A percentile compares a stretch with the other conserved stretches of the same genome.
These are phyloP conservation scores for Patella pellucida DNA, from an alignment of 2,888 invertebrate species.

Conservation along the genomic window DNA sequence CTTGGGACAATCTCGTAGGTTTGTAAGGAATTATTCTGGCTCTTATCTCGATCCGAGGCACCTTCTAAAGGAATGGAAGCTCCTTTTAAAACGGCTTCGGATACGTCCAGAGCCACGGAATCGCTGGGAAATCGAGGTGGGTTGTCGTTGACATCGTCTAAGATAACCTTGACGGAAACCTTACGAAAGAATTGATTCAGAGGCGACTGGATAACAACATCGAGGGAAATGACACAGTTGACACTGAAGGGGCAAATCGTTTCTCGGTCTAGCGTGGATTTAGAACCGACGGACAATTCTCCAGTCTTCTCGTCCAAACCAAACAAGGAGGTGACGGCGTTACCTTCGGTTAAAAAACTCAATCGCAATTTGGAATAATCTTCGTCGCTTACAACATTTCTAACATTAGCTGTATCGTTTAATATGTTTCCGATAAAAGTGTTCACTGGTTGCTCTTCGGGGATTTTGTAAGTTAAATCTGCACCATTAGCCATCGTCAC, in stretches of 20 bases:
- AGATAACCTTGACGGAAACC: constrained; percentile 54
- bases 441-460: constrained; percentile 30
- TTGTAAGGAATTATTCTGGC: constrained; percentile 51
- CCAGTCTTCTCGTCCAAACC: constrained; percentile 50
- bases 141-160: constrained; percentile 66
- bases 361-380: constrained; percentile 46
- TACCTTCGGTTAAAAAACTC: constrained; percentile 49
- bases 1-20: constrained; percentile 50
- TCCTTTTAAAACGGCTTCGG: constrained; percentile 49
- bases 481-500: not conserved
- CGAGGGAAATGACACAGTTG: constrained; percentile 47
- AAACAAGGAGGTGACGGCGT: constrained; percentile 44
- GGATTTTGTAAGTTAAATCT: constrained; percentile 26
- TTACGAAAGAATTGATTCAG: constrained; percentile 54
- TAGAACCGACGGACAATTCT: constrained; percentile 42
- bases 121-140: constrained; percentile 52
- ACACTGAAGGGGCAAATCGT: constrained; percentile 45
- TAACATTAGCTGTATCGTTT: constrained; percentile 45
- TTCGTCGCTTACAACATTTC: constrained; percentile 38
- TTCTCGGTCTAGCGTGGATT: constrained; percentile 50
- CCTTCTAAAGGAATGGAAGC: constrained; percentile 49
- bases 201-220: constrained; percentile 53
- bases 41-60: constrained; percentile 54
- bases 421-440: constrained; percentile 51
- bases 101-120: constrained; percentile 43